A percentile compares a stretch with the other conserved stretches of the same genome.
These are phyloP conservation scores for Sesia apiformis DNA, from an alignment of 2,888 invertebrate species.

Conservation along the genomic window DNA sequence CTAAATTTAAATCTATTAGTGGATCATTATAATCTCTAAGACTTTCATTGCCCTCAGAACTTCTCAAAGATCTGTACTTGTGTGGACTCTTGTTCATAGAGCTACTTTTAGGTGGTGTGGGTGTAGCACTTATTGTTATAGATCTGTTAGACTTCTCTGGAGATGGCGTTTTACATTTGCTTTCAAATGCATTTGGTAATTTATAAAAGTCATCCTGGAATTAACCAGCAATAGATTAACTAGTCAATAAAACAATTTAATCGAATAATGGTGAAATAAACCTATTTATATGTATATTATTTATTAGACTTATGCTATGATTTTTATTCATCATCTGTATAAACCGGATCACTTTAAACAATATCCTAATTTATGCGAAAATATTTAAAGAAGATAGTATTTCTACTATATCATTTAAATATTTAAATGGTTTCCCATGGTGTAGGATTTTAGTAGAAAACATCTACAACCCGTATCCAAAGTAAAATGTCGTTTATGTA, in stretches of 20 bases:
- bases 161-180: constrained; percentile 15
- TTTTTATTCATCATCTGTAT: no score
- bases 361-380: no score
- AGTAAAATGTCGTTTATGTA: no score
- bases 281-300: not conserved
- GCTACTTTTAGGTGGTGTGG: constrained; percentile 24
- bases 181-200: constrained; percentile 18
- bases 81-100: constrained; percentile 4
- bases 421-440: no score
- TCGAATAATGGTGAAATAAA: not conserved
- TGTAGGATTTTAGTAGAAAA: no score
- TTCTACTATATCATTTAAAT: no score
- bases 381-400: no score
- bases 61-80: constrained; percentile 5
- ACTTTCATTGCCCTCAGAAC: constrained; percentile 1
- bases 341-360: no score
- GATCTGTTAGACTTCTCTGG: constrained; percentile 22
- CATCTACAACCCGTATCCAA: no score
- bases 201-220: constrained; percentile 30
- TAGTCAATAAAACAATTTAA: no score
- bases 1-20: constrained; percentile 34
- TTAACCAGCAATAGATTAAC: not conserved
- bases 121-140: constrained; percentile 28
- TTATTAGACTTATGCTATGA: no score
- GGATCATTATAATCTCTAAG: constrained; percentile 28